Evolutionary conservation across 2,113 vertebrate species (phyloP).

Genomic region (Elephas maximus): DNA sequence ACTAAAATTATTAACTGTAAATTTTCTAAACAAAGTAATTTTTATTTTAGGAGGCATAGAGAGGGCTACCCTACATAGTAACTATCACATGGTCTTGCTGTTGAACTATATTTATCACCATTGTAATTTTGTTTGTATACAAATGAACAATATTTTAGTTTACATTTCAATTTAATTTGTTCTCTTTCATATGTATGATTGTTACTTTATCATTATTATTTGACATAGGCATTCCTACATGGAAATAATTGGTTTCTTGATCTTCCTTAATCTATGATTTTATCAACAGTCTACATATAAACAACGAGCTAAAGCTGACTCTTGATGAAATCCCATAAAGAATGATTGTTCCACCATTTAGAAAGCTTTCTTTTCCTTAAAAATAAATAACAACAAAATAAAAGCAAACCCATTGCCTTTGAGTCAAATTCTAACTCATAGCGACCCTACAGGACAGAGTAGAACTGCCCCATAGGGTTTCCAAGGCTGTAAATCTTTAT

Average conservation of each 20-base stretch:
- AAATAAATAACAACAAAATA: neutral
- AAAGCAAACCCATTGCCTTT: no score
- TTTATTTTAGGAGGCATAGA: neutral
- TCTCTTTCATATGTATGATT: constrained; percentile 34
- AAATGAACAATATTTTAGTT: neutral
- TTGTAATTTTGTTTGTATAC: neutral
- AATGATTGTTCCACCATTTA: constrained; percentile 1
- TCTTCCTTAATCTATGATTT: constrained; percentile 5
- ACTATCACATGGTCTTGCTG: neutral
- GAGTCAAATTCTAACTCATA: no score
- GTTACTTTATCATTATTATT: neutral
- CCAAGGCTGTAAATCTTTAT: no score
- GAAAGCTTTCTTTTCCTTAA: neutral
- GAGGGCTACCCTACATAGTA: neutral
- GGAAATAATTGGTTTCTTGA: neutral
- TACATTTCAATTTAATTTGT: neutral
- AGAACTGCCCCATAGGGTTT: no score
- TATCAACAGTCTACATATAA: neutral
- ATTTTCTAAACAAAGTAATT: neutral
- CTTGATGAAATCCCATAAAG: neutral
- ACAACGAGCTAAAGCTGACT: neutral
- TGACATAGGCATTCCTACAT: neutral
- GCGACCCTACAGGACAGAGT: no score
- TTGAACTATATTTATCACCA: neutral
- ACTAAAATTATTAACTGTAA: neutral